These are phyloP conservation scores for Oreohelix idahoensis DNA, from an alignment of 1,140 invertebrate species.

Conservation along the genomic window DNA sequence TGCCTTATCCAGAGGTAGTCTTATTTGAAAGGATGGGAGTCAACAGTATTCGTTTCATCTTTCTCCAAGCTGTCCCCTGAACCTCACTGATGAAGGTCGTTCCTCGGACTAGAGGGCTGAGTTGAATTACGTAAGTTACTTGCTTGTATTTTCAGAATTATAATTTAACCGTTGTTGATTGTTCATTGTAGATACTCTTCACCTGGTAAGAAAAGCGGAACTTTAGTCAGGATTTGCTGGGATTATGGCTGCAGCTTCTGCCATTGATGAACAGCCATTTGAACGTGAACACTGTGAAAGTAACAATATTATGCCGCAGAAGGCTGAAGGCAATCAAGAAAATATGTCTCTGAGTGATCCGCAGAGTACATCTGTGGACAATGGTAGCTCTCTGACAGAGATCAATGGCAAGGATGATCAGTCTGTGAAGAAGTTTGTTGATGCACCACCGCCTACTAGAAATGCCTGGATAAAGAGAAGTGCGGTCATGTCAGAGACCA, in stretches of 20 bases:
- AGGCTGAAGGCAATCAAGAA: constrained; percentile 5
- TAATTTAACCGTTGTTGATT: no score
- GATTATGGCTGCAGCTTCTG: constrained; percentile 30
- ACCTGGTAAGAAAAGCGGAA: neutral
- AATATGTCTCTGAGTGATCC: neutral
- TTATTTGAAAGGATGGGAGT: no score
- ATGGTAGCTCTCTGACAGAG: neutral
- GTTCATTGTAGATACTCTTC: no score
- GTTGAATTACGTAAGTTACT: no score
- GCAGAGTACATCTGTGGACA: neutral
- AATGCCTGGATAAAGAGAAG: constrained; percentile 33
- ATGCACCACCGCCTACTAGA: constrained; percentile 23
- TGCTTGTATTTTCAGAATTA: no score
- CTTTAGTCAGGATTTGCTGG: neutral
- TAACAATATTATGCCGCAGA: constrained; percentile 9
- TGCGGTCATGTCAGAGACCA: neutral
- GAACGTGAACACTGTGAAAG: constrained; percentile 2
- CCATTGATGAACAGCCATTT: neutral
- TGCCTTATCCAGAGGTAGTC: no score
- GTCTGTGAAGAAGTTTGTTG: constrained; percentile 33
- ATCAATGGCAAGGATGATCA: constrained; percentile 6
- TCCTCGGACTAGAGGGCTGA: no score
- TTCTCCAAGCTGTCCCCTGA: no score
- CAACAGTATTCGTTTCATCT: no score
- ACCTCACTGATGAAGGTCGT: no score